Evolutionary conservation across 1,140 invertebrate genomes (phyloP).

Genomic region (Odontomachus brunneus): DNA sequence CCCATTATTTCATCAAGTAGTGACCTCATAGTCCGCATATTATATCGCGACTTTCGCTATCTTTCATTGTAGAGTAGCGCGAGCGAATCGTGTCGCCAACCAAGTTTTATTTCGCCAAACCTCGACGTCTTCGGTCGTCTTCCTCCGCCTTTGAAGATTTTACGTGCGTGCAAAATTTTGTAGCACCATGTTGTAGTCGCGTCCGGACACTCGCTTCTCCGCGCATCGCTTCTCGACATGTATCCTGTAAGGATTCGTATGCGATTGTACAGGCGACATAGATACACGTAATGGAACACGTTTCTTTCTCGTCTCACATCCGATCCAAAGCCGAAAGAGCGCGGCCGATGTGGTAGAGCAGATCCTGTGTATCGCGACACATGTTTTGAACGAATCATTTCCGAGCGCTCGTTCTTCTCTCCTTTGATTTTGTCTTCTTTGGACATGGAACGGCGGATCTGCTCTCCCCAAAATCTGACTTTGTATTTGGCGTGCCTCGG

Average conservation of each 20-base stretch:
- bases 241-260: slow-evolving; percentile 37
- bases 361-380: not conserved
- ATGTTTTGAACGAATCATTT: not conserved
- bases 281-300: not conserved
- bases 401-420: not conserved
- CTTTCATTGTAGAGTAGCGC: not conserved
- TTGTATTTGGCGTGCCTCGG: not conserved
- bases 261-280: slow-evolving; percentile 1
- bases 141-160: slow-evolving; percentile 54
- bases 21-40: not conserved
- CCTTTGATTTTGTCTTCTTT: not conserved
- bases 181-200: slow-evolving; percentile 42
- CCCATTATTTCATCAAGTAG: not conserved
- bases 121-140: not conserved
- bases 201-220: slow-evolving; percentile 50
- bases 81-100: not conserved
- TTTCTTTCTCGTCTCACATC: slow-evolving; percentile 15
- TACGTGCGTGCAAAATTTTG: slow-evolving; percentile 42
- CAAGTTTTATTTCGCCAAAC: not conserved
- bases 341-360: not conserved
- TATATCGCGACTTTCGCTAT: not conserved
- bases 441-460: not conserved
- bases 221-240: slow-evolving; percentile 51
- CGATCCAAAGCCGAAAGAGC: not conserved
- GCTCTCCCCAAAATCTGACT: not conserved